Conservation (phyloP, 2,113 vertebrate genomes). For the Camelus bactrianus region DNA sequence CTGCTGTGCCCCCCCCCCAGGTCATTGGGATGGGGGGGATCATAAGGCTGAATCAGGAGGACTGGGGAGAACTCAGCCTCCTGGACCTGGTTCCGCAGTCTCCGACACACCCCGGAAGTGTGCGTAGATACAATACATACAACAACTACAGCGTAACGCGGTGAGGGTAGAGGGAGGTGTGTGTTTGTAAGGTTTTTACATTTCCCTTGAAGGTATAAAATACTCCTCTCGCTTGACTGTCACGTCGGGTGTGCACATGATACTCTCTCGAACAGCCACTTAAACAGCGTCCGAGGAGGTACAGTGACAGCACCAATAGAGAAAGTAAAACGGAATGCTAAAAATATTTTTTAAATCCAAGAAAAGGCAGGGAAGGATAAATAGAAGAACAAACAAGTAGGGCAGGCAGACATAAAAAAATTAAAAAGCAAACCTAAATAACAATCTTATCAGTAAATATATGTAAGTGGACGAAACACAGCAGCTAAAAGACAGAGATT, state of each 20-base stretch:
- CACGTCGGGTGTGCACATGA: no score
- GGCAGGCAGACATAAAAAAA: background rate
- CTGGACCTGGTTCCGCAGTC: background rate
- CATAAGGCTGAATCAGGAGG: background rate
- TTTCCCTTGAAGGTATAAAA: background rate
- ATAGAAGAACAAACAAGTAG: background rate
- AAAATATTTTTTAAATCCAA: background rate
- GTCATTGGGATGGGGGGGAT: background rate
- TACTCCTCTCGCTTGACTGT: background rate
- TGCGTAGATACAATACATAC: background rate
- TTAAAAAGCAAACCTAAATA: background rate
- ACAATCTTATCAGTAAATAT: background rate
- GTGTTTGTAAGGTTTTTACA: background rate
- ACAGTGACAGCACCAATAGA: background rate
- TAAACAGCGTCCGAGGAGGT: background rate
- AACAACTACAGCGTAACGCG: fast-evolving
- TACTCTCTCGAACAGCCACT: no score
- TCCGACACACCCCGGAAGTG: background rate
- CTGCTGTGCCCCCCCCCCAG: fast-evolving
- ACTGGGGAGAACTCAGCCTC: background rate
- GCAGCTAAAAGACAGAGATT: background rate
- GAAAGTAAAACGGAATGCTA: background rate
- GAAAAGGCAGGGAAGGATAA: background rate
- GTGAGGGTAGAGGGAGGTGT: background rate
- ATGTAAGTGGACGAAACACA: background rate